Percentiles rank a stretch among this genome's conserved stretches.
Evolutionary conservation across 2,888 invertebrate genomes (phyloP).

Genomic region (Agrochola lychnidis): DNA sequence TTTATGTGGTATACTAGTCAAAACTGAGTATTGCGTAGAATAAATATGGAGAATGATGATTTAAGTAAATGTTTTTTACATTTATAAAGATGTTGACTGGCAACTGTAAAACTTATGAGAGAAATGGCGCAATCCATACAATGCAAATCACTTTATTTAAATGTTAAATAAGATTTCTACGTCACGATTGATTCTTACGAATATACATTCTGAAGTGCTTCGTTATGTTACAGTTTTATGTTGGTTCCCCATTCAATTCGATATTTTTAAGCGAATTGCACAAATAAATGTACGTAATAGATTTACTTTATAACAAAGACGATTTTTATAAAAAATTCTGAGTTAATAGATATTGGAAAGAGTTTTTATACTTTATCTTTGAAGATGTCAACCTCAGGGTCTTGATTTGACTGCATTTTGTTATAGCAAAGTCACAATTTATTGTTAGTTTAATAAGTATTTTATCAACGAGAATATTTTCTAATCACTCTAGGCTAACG

Average conservation of each 20-base stretch:
- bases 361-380: neutral
- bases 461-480: constrained; percentile 33
- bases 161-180: neutral
- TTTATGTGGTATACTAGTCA: constrained; percentile 56
- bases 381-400: neutral
- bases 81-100: neutral
- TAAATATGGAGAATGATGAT: constrained; percentile 2
- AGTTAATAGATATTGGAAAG: neutral
- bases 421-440: constrained; percentile 24
- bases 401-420: constrained; percentile 9
- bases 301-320: constrained; percentile 9
- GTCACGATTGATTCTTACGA: neutral
- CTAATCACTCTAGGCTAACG: constrained; percentile 23
- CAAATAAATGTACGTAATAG: constrained; percentile 11
- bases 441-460: constrained; percentile 24
- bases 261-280: neutral
- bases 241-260: constrained; percentile 2
- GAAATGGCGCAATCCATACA: neutral
- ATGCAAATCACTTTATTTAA: neutral
- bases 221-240: neutral
- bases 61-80: constrained; percentile 27
- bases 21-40: constrained; percentile 36
- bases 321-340: neutral
- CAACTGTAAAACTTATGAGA: neutral
- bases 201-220: neutral